Evolutionary conservation across 2,888 invertebrate genomes (phyloP).

Genomic region (Cheilosia scutellata): DNA sequence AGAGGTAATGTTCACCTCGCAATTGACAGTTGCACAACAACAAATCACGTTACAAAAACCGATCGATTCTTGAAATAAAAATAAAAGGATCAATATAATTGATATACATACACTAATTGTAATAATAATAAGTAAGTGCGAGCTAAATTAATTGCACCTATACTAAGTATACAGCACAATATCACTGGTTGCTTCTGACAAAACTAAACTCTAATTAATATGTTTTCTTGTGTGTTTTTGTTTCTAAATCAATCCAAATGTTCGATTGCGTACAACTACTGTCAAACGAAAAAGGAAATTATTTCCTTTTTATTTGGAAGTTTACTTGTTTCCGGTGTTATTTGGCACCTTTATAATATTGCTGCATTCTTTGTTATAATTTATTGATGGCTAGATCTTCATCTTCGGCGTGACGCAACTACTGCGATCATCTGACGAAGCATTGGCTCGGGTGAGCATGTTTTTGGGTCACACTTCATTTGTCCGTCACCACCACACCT

Average conservation of each 20-base stretch:
- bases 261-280: conserved; percentile 42
- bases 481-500: conserved; percentile 96
- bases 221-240: conserved; percentile 45
- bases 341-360: conserved; percentile 76
- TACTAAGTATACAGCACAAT: conserved; percentile 85
- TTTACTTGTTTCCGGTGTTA: conserved; percentile 69
- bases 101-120: conserved; percentile 64
- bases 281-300: conserved; percentile 69
- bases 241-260: conserved; percentile 20
- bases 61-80: conserved; percentile 24
- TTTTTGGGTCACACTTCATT: conserved; percentile 97
- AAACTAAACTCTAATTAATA: conserved; percentile 69
- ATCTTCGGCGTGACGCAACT: conserved; percentile 90
- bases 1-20: background rate
- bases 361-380: conserved; percentile 66
- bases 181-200: conserved; percentile 84
- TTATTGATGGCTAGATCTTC: conserved; percentile 81
- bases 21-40: conserved; percentile 48
- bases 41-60: conserved; percentile 65
- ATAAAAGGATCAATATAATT: conserved; percentile 54
- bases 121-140: conserved; percentile 81
- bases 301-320: conserved; percentile 26
- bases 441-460: conserved; percentile 95
- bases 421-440: conserved; percentile 95
- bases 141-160: conserved; percentile 84